These are phyloP conservation scores for Malurus elegans DNA, from an alignment of 2,113 vertebrate species.

Conservation along the genomic window DNA sequence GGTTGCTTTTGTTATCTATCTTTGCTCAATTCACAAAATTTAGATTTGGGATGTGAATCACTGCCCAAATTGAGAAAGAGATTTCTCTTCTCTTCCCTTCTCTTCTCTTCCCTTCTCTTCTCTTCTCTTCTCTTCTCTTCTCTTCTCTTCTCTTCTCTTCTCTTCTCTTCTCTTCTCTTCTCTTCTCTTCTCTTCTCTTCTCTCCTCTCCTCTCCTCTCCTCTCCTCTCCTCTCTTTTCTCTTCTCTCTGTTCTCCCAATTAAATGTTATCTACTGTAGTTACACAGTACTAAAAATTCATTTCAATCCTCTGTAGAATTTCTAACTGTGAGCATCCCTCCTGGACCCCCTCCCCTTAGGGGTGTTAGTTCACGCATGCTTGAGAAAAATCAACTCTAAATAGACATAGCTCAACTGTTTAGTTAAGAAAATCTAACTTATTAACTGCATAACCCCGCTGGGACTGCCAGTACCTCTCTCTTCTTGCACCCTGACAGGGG, in stretches of 20 bases:
- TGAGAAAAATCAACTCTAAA: constrained; percentile 46
- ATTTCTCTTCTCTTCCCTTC: background rate
- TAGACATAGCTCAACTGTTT: background rate
- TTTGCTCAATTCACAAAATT: background rate
- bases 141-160: too few relatives aligned
- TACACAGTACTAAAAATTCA: background rate
- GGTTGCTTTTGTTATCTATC: background rate
- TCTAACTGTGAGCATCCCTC: constrained; percentile 24
- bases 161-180: background rate
- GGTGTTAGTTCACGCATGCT: background rate
- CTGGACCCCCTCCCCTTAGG: background rate
- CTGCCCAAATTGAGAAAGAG: background rate
- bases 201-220: background rate
- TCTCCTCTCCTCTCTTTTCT: too few relatives aligned
- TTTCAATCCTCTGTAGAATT: constrained; percentile 17
- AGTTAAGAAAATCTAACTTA: constrained; percentile 34
- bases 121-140: too few relatives aligned
- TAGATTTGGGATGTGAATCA: background rate
- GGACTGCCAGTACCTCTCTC: background rate
- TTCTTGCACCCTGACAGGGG: background rate
- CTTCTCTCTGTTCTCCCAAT: background rate
- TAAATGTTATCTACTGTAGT: background rate
- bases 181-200: background rate
- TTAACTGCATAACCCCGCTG: background rate
- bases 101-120: background rate